Percentiles rank a stretch among this genome's conserved stretches.
phyloP scores from a whole-genome alignment of 2,797 vertebrate species.

The Myioborus miniatus region DNA sequence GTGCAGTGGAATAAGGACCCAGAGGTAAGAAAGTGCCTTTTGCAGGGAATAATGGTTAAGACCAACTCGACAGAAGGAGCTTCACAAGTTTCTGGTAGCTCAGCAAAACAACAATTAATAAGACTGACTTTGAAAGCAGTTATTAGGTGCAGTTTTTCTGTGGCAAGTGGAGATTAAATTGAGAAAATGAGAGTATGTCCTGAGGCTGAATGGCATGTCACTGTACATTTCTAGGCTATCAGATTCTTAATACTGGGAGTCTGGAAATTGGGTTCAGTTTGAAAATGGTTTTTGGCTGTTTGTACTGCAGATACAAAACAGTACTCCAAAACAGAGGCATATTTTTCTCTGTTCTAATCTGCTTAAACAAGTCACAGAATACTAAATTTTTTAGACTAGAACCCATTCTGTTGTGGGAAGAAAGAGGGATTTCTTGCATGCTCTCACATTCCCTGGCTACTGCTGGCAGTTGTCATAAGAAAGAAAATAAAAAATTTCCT shows the following conservation, averaged over 20 bases:
- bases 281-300: neutral
- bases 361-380: neutral
- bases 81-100: neutral
- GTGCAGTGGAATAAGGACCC: conserved; percentile 99
- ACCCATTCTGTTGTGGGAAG: neutral
- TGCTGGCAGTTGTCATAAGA: neutral
- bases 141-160: neutral
- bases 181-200: neutral
- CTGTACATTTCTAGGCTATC: neutral
- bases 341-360: neutral
- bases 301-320: neutral
- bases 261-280: neutral
- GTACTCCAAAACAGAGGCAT: neutral
- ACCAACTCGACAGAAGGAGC: neutral
- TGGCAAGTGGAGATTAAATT: neutral
- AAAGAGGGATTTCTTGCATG: neutral
- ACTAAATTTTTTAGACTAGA: neutral
- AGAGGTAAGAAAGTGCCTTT: conserved; percentile 80
- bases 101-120: neutral
- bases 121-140: neutral
- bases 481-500: rapidly evolving
- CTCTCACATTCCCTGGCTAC: neutral
- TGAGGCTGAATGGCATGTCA: neutral
- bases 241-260: neutral
- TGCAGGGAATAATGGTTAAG: neutral